Evolutionary conservation across 2,113 vertebrate species (phyloP), one percentile per base, ranked within the genome.

Genomic region (Saiga tatarica): DNA sequence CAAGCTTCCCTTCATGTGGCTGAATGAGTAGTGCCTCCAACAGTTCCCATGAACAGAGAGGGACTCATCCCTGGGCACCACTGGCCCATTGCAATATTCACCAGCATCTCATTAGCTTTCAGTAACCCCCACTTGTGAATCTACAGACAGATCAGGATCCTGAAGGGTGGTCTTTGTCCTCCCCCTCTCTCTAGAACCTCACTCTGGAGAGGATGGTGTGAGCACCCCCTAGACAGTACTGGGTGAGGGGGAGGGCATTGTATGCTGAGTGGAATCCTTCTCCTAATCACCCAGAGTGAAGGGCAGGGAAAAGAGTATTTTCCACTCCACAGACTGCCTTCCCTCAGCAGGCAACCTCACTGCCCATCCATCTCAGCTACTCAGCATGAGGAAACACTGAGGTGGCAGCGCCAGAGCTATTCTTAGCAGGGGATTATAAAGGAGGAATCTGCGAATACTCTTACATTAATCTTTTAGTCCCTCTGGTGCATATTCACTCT

Each of bases 381-480:
- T 52, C 60, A 25, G 28, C 23, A 28, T 25, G 13, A 82, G 50
- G 45, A 84, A 67, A 50, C 23, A 30, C 8, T 42, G n/a, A n/a
- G 71, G 60, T 64, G 55, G 67, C 30, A 59, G 55, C 25, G 14
- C 62, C 64, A 60, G 60, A 47, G 21, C 76, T 90, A 89, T 47
- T 91, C 87, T 86, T 78, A 96, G 84, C 71, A 14, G 45, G 14
- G 36, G 28, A 81, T 42, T 83, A 91, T 42, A 83, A 84, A 17
- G 57, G 59, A 81, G 62, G 84, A 28, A 26, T 67, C 89, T 60
- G 53, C n/a, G 74, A 84, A n/a, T 94, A 79, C 79, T 94, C 91
- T 89, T 87, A 71, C 16, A 53, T 87, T 92, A 92, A 92, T 92
- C 92, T 79, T 90, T 90, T 42, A 90, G 81, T 52, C 57, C 53